Conservation (phyloP, 2,888 invertebrate species). For the Hermaeophaga mercurialis region DNA sequence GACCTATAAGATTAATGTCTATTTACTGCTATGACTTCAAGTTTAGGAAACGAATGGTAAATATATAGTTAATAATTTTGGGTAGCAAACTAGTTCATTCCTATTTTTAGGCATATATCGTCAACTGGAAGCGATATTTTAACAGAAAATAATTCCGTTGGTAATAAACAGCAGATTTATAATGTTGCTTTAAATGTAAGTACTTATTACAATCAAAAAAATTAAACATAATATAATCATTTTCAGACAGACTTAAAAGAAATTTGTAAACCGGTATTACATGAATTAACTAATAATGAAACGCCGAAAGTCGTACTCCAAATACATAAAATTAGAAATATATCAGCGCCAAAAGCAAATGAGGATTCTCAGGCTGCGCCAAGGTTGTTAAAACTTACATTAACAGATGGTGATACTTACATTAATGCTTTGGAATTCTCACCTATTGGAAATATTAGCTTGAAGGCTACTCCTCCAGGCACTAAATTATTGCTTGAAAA, state of each 20-base stretch:
- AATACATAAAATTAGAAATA: slow-evolving; percentile 85
- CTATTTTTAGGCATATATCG: slow-evolving; percentile 71
- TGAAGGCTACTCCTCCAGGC: slow-evolving; percentile 78
- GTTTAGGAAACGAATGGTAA: slow-evolving; percentile 47
- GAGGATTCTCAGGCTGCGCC: slow-evolving; percentile 84
- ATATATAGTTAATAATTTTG: slow-evolving; percentile 15
- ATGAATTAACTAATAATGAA: slow-evolving; percentile 67
- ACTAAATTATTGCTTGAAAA: slow-evolving; percentile 75
- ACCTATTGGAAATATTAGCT: slow-evolving; percentile 70
- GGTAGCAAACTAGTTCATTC: slow-evolving; percentile 26
- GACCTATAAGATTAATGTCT: background rate
- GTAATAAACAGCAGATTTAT: slow-evolving; percentile 67
- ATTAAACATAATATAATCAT: slow-evolving; percentile 20
- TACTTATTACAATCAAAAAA: slow-evolving; percentile 38
- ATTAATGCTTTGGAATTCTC: slow-evolving; percentile 81
- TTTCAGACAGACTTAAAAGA: slow-evolving; percentile 79
- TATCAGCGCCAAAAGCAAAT: slow-evolving; percentile 88
- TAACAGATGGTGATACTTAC: slow-evolving; percentile 83
- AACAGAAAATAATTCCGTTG: slow-evolving; percentile 67
- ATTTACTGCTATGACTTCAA: slow-evolving; percentile 26
- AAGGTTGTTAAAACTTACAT: slow-evolving; percentile 79
- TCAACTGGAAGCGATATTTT: slow-evolving; percentile 72
- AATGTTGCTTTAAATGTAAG: slow-evolving; percentile 75
- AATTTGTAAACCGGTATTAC: slow-evolving; percentile 75
- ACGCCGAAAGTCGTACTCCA: slow-evolving; percentile 73